These are phyloP conservation scores for Poeciliopsis prolifica DNA, from an alignment of 2,113 vertebrate species.

Conservation along the genomic window DNA sequence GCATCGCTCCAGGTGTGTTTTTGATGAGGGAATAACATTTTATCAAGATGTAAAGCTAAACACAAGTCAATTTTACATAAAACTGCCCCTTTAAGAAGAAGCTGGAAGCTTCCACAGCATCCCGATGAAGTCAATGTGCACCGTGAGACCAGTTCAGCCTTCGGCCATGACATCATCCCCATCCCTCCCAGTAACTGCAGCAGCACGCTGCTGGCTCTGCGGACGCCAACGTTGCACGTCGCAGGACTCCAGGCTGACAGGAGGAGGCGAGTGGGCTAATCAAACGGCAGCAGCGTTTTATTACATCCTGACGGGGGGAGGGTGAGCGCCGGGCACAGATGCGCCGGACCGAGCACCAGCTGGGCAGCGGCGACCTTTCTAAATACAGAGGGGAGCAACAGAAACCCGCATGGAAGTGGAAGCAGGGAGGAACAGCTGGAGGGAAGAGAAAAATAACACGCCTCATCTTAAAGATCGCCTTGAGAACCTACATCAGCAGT, in stretches of 20 bases:
- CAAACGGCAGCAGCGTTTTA: conserved; percentile 38
- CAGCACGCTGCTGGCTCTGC: neutral
- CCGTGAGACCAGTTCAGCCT: conserved; percentile 23
- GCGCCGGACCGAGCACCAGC: conserved; percentile 16
- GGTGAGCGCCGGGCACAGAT: neutral
- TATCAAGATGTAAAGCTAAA: too few relatives aligned
- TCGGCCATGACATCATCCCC: conserved; percentile 41
- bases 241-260: conserved; percentile 2
- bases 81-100: too few relatives aligned
- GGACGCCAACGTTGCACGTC: conserved; percentile 5
- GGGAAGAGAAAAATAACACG: neutral
- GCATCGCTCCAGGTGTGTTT: too few relatives aligned
- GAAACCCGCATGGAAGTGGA: conserved; percentile 24
- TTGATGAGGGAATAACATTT: too few relatives aligned
- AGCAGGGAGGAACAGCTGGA: neutral
- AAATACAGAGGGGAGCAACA: conserved; percentile 18
- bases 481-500: neutral
- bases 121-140: conserved; percentile 21
- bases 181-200: conserved; percentile 23
- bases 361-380: conserved; percentile 45
- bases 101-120: neutral
- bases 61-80: too few relatives aligned
- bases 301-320: conserved; percentile 25
- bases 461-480: conserved; percentile 4
- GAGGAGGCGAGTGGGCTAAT: conserved; percentile 34